Percentiles rank a stretch among this genome's conserved stretches.
These are phyloP conservation scores for Artibeus jamaicensis DNA, from an alignment of 2,797 vertebrate genomes.

Conservation along the genomic window DNA sequence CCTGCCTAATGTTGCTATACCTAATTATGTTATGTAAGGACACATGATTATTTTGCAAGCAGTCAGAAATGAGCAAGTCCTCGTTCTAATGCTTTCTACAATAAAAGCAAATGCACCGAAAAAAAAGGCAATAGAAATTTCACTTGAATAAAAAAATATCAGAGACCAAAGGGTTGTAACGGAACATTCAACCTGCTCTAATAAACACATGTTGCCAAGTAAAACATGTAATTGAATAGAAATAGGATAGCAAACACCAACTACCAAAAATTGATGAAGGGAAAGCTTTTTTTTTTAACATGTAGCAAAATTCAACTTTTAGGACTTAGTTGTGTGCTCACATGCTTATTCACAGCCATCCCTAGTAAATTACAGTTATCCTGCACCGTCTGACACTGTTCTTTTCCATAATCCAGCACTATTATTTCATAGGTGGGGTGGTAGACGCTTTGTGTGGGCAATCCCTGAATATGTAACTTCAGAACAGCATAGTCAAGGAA, in stretches of 20 bases:
- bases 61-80: neutral
- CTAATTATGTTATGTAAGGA: neutral
- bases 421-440: neutral
- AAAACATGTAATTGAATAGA: constrained; percentile 22
- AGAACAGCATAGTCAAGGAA: neutral
- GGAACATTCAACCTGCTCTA: neutral
- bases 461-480: neutral
- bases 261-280: neutral
- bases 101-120: neutral
- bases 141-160: constrained; percentile 23
- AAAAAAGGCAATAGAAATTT: neutral
- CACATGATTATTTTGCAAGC: neutral
- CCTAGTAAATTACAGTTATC: neutral
- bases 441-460: neutral
- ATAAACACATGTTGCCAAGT: constrained; percentile 47
- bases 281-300: constrained; percentile 1
- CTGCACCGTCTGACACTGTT: neutral
- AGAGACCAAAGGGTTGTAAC: neutral
- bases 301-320: constrained; percentile 35
- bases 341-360: neutral
- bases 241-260: constrained; percentile 8
- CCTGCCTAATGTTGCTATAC: neutral
- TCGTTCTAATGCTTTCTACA: neutral
- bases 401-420: neutral
- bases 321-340: neutral